These are phyloP conservation scores for Listronotus oregonensis DNA, from an alignment of 1,140 invertebrate species.

Conservation along the genomic window DNA sequence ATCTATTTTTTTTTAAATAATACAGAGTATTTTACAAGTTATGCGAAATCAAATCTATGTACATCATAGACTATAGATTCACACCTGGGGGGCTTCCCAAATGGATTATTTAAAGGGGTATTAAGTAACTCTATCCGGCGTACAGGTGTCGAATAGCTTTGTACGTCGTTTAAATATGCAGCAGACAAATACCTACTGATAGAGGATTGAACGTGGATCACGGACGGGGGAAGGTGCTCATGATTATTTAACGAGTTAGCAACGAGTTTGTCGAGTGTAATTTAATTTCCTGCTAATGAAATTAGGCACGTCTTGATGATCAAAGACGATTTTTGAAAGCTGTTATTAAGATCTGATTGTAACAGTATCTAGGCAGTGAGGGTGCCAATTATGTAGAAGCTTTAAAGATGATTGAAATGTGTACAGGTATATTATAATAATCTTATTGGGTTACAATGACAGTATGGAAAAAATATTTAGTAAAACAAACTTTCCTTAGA, in stretches of 20 bases:
- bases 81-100: slow-evolving; percentile 29
- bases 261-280: slow-evolving; percentile 21
- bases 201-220: slow-evolving; percentile 25
- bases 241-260: slow-evolving; percentile 35
- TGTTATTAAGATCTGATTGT: background rate
- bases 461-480: too few relatives aligned
- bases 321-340: slow-evolving; percentile 18
- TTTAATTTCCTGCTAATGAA: slow-evolving; percentile 20
- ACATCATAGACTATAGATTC: slow-evolving; percentile 1
- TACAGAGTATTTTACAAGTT: slow-evolving; percentile 3
- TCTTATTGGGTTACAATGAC: too few relatives aligned
- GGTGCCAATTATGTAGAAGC: background rate
- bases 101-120: slow-evolving; percentile 34
- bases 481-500: too few relatives aligned
- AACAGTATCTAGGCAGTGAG: background rate
- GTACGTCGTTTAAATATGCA: slow-evolving; percentile 31
- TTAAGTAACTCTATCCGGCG: slow-evolving; percentile 32
- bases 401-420: too few relatives aligned
- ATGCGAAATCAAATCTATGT: slow-evolving; percentile 6
- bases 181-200: slow-evolving; percentile 32
- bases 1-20: background rate
- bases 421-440: too few relatives aligned
- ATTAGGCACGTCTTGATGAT: slow-evolving; percentile 5
- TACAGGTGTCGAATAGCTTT: slow-evolving; percentile 36
- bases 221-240: slow-evolving; percentile 17